Base-by-base conservation (phyloP, 2,797 vertebrate genomes). In the Cephalopachus bancanus region DNA sequence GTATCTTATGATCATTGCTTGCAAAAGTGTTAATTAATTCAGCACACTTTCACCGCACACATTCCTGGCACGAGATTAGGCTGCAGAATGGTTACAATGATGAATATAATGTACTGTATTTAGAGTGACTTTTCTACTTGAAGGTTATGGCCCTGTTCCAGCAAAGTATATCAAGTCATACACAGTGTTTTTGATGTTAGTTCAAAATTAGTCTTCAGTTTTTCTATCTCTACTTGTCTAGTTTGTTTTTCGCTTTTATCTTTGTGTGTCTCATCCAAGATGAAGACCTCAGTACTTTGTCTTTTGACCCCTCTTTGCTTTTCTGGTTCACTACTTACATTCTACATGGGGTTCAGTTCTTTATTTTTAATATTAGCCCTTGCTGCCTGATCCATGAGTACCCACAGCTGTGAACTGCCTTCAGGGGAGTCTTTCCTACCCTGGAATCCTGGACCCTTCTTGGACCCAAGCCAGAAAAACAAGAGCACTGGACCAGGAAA, bases 21-120 rank as follows among this genome's bases (percentile, higher is more conserved):
- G 65, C 71, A 88, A 10, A 96, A 71, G 28, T 81, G 22, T 71
- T 79, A 83, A 86, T 95, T 93, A 59, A 92, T 85, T 72, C 44
- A 95, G 53, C n/a, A 78, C 9, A 30, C 24, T 69, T 95, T 65
- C 5, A 10, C 15, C 57, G 11, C 89, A 76, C 16, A 9, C 26
- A 3, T 85, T 93, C 30, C 11, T 89, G 51, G 75, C 20, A 26
- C 30, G 51, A 37, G 24, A 60, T 65, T 65, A 81, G 76, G 55
- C 10, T 76, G 10, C 60, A 67, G 76, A 65, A 57, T 81, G 44
- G 49, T 65, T 72, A 51, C 16, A 49, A 44, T 92, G 80, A 87
- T 71, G n/a, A 84, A 67, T 85, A 3, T 71, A 53, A 62, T 87
- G 49, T 7, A n/a, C 75, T 55, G 33, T 53, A 75, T 92, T 91